Percentiles rank a stretch among this genome's conserved stretches.
phyloP scores from a whole-genome alignment of 2,797 vertebrate species.

The Oceanodroma leucorhoa region DNA sequence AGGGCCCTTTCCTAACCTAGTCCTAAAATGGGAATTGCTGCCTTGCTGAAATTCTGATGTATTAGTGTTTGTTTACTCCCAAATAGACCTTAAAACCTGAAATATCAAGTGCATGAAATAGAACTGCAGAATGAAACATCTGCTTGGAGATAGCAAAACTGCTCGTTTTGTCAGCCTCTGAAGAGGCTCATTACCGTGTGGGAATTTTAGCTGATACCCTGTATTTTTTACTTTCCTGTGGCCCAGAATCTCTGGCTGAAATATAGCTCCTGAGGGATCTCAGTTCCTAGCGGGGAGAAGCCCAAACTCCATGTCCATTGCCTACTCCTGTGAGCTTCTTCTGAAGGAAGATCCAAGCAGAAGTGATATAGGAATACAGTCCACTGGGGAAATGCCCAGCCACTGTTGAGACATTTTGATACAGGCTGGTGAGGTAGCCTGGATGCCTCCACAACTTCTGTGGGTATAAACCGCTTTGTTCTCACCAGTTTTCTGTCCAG shows the following conservation, averaged over 20 bases:
- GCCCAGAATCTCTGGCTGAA: neutral
- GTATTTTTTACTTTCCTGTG: neutral
- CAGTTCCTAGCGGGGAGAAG: neutral
- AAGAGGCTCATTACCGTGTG: neutral
- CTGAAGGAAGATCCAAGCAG: neutral
- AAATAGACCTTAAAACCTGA: neutral
- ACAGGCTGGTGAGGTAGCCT: neutral
- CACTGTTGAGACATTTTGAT: neutral
- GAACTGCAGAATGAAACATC: neutral
- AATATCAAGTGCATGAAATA: conserved; percentile 10
- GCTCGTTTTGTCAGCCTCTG: neutral
- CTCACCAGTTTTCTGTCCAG: neutral
- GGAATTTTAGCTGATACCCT: neutral
- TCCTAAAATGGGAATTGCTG: neutral
- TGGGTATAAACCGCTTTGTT: neutral
- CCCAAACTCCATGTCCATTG: neutral
- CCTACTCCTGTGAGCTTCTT: neutral
- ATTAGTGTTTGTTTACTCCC: neutral
- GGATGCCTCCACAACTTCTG: neutral
- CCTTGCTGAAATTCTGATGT: neutral
- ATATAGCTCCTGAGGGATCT: neutral
- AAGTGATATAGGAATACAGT: neutral
- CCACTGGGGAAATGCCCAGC: neutral
- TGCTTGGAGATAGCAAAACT: neutral
- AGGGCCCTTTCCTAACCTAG: neutral